phyloP scores from a whole-genome alignment of 2,797 vertebrate genomes.

The Etheostoma perlongum region DNA sequence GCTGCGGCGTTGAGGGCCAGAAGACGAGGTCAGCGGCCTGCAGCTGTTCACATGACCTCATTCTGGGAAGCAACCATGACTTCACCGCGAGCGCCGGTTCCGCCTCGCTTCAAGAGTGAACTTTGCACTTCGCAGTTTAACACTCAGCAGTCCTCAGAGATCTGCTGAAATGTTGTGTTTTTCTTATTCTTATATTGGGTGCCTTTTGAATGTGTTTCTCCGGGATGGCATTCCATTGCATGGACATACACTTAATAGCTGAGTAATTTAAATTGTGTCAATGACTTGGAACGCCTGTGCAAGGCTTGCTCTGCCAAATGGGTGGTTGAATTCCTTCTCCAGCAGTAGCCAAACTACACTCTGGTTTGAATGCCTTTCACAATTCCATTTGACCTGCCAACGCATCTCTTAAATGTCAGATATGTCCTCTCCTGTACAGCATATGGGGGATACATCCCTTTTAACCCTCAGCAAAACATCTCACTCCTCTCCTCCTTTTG shows the following conservation, averaged over 20 bases:
- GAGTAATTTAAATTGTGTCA: constrained; percentile 25
- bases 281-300: constrained; percentile 13
- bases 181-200: background rate
- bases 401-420: background rate
- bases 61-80: constrained; percentile 64
- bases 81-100: constrained; percentile 54
- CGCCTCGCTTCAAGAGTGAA: constrained; percentile 49
- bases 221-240: background rate
- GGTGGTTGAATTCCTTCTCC: constrained; percentile 37
- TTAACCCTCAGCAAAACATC: background rate
- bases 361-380: background rate
- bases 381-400: background rate
- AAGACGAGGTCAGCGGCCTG: constrained; percentile 64
- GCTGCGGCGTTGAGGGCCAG: constrained; percentile 43
- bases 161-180: background rate
- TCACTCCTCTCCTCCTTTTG: constrained; percentile 6
- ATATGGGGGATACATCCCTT: background rate
- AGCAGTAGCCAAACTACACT: constrained; percentile 30
- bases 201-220: background rate
- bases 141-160: constrained; percentile 15
- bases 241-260: background rate
- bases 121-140: constrained; percentile 43
- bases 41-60: constrained; percentile 75
- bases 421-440: background rate
- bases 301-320: constrained; percentile 17